These are phyloP conservation scores for crab-eating macaque (Macaca fascicularis) DNA, from an alignment of 2,113 vertebrate species.

Conservation along the genomic window DNA sequence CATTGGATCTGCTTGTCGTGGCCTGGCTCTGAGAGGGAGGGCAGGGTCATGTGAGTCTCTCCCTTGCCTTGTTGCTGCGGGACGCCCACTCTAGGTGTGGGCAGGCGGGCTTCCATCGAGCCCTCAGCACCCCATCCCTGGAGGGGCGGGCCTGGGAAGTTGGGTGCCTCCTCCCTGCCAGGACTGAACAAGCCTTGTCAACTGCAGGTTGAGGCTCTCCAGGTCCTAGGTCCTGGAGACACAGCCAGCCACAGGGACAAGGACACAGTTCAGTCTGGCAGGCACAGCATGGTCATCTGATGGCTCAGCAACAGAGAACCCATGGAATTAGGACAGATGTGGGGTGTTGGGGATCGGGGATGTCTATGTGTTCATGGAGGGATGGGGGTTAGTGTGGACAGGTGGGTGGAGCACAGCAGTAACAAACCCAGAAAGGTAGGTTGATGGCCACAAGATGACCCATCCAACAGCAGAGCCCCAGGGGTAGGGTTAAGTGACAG, in stretches of 20 bases:
- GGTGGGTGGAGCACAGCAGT: background rate
- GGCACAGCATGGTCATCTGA: background rate
- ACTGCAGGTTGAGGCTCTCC: background rate
- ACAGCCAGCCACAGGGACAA: fast-evolving
- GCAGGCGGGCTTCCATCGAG: background rate
- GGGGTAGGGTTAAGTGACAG: background rate
- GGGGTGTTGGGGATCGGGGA: background rate
- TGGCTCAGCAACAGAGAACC: background rate
- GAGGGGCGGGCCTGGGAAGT: background rate
- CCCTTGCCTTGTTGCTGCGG: background rate
- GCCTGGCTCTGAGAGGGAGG: background rate
- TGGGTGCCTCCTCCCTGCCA: background rate
- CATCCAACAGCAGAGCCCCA: background rate
- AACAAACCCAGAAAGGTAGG: background rate
- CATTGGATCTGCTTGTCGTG: background rate
- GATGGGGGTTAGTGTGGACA: background rate
- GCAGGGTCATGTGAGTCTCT: background rate
- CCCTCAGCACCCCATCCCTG: background rate
- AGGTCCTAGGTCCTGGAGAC: background rate
- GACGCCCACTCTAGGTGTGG: background rate
- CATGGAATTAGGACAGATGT: background rate
- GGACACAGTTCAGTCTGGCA: background rate
- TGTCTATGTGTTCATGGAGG: background rate
- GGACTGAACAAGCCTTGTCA: too few relatives aligned
- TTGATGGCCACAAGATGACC: background rate